phyloP scores from a whole-genome alignment of 2,113 vertebrate genomes.

The Oncorhynchus kisutch region DNA sequence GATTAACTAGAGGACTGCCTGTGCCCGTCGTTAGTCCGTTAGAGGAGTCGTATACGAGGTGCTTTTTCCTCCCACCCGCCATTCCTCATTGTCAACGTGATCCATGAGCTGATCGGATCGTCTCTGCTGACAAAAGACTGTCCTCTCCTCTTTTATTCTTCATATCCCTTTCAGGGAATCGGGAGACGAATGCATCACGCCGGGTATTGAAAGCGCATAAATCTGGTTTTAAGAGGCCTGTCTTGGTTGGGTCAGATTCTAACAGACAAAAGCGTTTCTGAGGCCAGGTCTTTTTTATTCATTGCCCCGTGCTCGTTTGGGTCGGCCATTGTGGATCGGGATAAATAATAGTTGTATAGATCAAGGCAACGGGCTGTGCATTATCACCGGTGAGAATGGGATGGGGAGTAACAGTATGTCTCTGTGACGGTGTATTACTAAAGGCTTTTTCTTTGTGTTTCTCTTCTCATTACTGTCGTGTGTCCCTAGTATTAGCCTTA shows the following conservation, averaged over 20 bases:
- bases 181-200: slow-evolving; percentile 67
- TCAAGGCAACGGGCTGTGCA: slow-evolving; percentile 32
- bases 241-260: slow-evolving; percentile 55
- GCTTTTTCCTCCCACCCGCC: slow-evolving; percentile 44
- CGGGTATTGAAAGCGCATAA: slow-evolving; percentile 72
- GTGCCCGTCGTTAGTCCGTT: slow-evolving; percentile 18
- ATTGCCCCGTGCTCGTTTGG: slow-evolving; percentile 54
- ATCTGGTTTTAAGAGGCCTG: slow-evolving; percentile 71
- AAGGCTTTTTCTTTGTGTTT: background rate
- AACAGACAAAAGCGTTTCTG: slow-evolving; percentile 59
- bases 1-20: slow-evolving; percentile 49
- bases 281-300: slow-evolving; percentile 62
- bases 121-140: slow-evolving; percentile 73
- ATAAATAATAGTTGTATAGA: slow-evolving; percentile 71
- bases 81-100: slow-evolving; percentile 75
- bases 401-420: slow-evolving; percentile 2
- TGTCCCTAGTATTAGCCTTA: too few species aligned
- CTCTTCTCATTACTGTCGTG: background rate
- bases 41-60: slow-evolving; percentile 20
- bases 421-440: background rate
- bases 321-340: slow-evolving; percentile 56
- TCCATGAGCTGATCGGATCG: slow-evolving; percentile 67
- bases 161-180: slow-evolving; percentile 76
- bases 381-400: slow-evolving; percentile 34
- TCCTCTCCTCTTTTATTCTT: slow-evolving; percentile 62